Evolutionary conservation across 2,888 invertebrate species (phyloP).

Genomic region (Cephalotes varians): DNA sequence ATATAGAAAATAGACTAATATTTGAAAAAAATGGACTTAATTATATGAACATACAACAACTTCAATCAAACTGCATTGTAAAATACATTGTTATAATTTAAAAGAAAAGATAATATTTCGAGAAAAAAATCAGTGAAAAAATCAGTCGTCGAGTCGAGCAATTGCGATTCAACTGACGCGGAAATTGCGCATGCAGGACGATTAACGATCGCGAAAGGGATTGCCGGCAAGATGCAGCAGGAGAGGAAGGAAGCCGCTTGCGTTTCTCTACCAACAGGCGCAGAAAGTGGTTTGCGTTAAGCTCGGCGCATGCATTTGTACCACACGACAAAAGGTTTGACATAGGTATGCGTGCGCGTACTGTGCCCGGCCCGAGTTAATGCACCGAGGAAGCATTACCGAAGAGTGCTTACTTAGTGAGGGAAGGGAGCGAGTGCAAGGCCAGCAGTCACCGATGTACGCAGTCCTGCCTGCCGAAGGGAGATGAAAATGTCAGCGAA

Average conservation of each 20-base stretch:
- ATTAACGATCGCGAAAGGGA: constrained; percentile 21
- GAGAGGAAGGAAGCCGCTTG: constrained; percentile 17
- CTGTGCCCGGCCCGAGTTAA: constrained; percentile 75
- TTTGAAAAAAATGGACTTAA: not conserved
- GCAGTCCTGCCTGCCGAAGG: not conserved
- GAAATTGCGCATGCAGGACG: not conserved
- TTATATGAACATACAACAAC: not conserved
- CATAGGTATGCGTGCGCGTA: constrained; percentile 51
- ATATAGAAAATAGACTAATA: not conserved
- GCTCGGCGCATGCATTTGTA: constrained; percentile 30
- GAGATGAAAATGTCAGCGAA: constrained; percentile 27
- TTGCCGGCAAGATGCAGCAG: no score
- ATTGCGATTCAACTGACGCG: not conserved
- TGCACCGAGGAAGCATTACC: constrained; percentile 83
- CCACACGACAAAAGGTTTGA: constrained; percentile 59
- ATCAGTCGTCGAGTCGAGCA: not conserved
- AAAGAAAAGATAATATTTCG: not conserved
- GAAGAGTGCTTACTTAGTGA: constrained; percentile 76
- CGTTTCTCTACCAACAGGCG: not conserved
- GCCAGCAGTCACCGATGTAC: constrained; percentile 47
- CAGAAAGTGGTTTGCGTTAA: constrained; percentile 54
- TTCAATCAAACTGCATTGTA: not conserved
- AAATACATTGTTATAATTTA: not conserved
- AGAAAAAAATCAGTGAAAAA: not conserved
- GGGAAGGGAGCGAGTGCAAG: constrained; percentile 67